Evolutionary conservation across 2,888 invertebrate species (phyloP), one percentile per base, ranked within the genome.

Genomic region (Stegana nigrithorax): DNA sequence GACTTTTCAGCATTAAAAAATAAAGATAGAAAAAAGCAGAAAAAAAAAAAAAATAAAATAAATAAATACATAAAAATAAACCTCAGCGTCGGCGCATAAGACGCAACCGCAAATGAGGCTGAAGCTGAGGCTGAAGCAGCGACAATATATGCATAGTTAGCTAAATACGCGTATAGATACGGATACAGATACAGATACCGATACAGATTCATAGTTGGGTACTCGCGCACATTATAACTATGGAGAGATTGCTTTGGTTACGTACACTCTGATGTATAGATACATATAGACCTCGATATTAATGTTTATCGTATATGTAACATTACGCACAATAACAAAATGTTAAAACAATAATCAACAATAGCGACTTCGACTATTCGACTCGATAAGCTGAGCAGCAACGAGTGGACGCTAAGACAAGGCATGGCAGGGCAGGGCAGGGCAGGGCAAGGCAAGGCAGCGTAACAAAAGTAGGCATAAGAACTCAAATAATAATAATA

Each of bases 251-350:
- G 32, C 32, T 32, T 32, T 7, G 7, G 7, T 69, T 72, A 69
- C 69, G 70, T 63, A 72, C 69, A 69, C 73, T 66, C 42, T 67
- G 63, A 23, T 61, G 57, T 66, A 70, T 50, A 63, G n/a, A n/a
- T n/a, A n/a, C n/a, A n/a, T 60, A 72, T 67, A 27, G 36, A 55
- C 53, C 53, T 55, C 53, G 53, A 53, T 32, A 36, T 55, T 55
- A 55, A 55, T 67, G n/a, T n/a, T n/a, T n/a, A n/a, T n/a, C n/a
- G n/a, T n/a, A n/a, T n/a, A n/a, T n/a, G 70, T 62, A 72, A 61
- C 66, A 69, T 70, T 63, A 72, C 64, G 51, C n/a, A 36, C 25
- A 36, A 44, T 19, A 39, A 39, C 21, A 45, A 27, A 4, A n/a
- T n/a, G n/a, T 36, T 10, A 36, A 36, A 44, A 17, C 19, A 44